These are phyloP conservation scores for Tamias sibiricus DNA, from an alignment of 2,113 vertebrate species.

Conservation along the genomic window DNA sequence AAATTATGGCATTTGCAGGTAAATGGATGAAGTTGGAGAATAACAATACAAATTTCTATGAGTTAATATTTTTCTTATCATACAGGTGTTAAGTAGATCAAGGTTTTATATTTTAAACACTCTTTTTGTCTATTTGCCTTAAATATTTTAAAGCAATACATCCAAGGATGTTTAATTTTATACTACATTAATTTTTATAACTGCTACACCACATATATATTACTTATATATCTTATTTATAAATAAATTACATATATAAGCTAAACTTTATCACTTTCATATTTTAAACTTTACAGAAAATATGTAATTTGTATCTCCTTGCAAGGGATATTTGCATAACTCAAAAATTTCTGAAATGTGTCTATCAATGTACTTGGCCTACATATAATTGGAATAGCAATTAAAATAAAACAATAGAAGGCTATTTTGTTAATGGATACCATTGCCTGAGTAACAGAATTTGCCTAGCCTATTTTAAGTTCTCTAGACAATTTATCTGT, in stretches of 20 bases:
- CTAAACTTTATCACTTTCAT: background rate
- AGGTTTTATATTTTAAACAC: background rate
- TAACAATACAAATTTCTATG: background rate
- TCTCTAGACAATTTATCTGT: background rate
- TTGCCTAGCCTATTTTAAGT: background rate
- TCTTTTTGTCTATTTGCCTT: background rate
- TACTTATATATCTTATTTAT: background rate
- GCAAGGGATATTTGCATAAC: background rate
- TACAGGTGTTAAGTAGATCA: background rate
- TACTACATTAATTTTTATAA: background rate
- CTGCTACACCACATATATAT: background rate
- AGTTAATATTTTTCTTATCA: background rate
- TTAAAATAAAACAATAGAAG: background rate
- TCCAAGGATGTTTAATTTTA: background rate
- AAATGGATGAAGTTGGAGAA: background rate
- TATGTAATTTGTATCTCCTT: background rate
- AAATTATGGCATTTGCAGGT: no score
- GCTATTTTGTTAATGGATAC: background rate
- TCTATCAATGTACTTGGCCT: background rate
- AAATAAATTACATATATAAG: background rate
- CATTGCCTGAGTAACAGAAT: background rate
- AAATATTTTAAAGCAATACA: background rate
- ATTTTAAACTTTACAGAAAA: background rate
- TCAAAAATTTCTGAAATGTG: background rate
- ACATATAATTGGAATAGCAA: background rate